Evolutionary conservation across 2,888 invertebrate species (phyloP).

Genomic region (Parasteatoda lunata): DNA sequence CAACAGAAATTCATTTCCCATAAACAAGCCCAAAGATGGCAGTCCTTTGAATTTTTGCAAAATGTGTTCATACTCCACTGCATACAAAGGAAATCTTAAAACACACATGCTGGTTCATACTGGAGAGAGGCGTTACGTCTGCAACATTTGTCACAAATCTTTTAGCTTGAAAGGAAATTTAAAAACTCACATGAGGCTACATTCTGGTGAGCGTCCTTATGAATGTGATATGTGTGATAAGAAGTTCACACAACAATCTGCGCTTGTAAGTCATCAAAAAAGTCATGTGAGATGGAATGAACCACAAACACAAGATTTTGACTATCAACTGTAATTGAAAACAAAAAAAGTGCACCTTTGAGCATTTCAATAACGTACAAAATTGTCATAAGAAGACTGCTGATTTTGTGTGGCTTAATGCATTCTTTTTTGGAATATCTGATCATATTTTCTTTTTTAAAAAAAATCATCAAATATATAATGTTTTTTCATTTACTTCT

Average conservation of each 20-base stretch:
- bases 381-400: too few species aligned
- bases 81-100: constrained; percentile 52
- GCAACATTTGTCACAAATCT: constrained; percentile 30
- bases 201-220: constrained; percentile 23
- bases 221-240: constrained; percentile 18
- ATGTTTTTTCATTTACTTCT: too few species aligned
- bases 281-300: constrained; percentile 15
- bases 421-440: too few species aligned
- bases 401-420: too few species aligned
- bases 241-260: constrained; percentile 31
- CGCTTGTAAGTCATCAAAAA: constrained; percentile 20
- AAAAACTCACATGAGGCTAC: constrained; percentile 38
- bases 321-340: background rate
- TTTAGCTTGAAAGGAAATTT: constrained; percentile 47
- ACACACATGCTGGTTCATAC: constrained; percentile 52
- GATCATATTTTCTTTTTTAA: too few species aligned
- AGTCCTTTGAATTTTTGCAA: constrained; percentile 12
- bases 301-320: background rate
- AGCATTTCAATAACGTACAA: too few species aligned
- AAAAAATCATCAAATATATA: too few species aligned
- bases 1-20: background rate
- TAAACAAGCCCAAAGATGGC: constrained; percentile 8
- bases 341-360: background rate
- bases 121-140: constrained; percentile 32
- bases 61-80: constrained; percentile 37